phyloP scores from a whole-genome alignment of 2,888 invertebrate genomes.

The Rotaria sp. region DNA sequence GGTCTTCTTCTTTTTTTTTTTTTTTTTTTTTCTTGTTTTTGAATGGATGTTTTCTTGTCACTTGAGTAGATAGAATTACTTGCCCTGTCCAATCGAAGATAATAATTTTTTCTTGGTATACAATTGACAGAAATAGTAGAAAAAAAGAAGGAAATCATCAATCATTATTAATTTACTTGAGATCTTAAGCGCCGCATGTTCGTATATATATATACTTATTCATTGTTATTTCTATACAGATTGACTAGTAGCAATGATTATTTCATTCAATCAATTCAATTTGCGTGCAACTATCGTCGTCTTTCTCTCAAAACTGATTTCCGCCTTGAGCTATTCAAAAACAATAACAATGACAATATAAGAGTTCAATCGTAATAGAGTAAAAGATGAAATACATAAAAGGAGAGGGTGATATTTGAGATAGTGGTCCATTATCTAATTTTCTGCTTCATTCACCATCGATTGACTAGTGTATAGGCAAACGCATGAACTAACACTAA shows the following conservation, averaged over 20 bases:
- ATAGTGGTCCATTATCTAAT: background rate
- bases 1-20: background rate
- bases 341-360: background rate
- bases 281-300: background rate
- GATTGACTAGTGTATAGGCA: background rate
- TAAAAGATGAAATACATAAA: background rate
- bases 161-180: conserved; percentile 15
- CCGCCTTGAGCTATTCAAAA: background rate
- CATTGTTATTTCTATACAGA: background rate
- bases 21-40: background rate
- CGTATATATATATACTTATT: background rate
- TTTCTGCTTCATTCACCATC: conserved; percentile 10
- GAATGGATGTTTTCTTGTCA: background rate
- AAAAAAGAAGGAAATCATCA: background rate
- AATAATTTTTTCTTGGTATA: background rate
- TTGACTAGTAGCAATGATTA: background rate
- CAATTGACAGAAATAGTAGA: background rate
- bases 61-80: background rate
- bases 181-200: background rate
- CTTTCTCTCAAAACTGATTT: background rate
- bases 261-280: conserved; percentile 6
- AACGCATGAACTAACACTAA: background rate
- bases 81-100: background rate
- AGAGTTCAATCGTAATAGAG: background rate
- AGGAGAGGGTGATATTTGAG: conserved; percentile 4